These are phyloP conservation scores for Dastarcus helophoroides DNA, from an alignment of 2,888 invertebrate genomes.

Conservation along the genomic window DNA sequence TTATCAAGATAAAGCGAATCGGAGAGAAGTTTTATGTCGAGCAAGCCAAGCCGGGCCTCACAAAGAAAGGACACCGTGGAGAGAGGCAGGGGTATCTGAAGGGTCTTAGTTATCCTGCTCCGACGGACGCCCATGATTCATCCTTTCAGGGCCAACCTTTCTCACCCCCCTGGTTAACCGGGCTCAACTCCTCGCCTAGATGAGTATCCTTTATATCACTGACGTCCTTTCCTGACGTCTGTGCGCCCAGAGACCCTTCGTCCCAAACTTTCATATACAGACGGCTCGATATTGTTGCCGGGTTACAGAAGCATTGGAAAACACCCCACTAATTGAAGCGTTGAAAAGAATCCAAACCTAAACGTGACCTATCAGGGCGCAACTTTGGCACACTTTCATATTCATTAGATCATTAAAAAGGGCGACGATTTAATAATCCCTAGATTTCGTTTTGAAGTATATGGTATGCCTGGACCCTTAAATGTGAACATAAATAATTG, in stretches of 20 bases:
- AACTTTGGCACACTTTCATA: no score
- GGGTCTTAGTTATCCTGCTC: slow-evolving; percentile 33
- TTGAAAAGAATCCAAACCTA: no score
- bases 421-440: no score
- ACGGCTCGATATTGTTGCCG: no score
- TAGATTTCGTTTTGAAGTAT: no score
- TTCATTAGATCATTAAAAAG: no score
- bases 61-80: slow-evolving; percentile 24
- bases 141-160: slow-evolving; percentile 33
- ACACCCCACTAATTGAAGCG: no score
- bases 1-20: background rate
- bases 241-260: slow-evolving; percentile 14
- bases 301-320: no score
- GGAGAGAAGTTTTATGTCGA: background rate
- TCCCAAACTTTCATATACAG: slow-evolving; percentile 12
- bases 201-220: slow-evolving; percentile 23
- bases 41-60: slow-evolving; percentile 16
- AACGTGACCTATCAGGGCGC: no score
- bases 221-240: slow-evolving; percentile 15
- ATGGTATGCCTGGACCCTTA: no score
- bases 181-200: slow-evolving; percentile 19
- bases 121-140: slow-evolving; percentile 34
- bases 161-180: slow-evolving; percentile 27
- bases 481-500: no score
- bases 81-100: slow-evolving; percentile 23